Percentiles rank a stretch among this genome's conserved stretches.
These are phyloP conservation scores for Aporrectodea caliginosa DNA, from an alignment of 1,140 invertebrate genomes.

Conservation along the genomic window DNA sequence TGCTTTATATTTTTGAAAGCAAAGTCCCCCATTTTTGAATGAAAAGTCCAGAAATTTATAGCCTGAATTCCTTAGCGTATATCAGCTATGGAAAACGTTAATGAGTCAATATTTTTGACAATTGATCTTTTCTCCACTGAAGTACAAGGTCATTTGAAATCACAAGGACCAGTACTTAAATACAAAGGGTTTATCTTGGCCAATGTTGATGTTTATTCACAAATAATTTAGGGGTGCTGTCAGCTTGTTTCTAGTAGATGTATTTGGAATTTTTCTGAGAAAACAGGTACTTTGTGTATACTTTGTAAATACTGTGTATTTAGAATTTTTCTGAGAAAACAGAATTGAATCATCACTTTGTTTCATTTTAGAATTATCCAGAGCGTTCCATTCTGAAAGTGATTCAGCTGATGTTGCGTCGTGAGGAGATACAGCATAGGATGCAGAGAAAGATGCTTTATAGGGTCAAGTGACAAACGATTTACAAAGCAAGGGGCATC, in stretches of 20 bases:
- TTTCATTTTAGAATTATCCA: slow-evolving; percentile 71
- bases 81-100: no score
- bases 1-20: no score
- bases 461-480: slow-evolving; percentile 66
- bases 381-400: slow-evolving; percentile 84
- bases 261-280: neutral
- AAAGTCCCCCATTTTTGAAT: no score
- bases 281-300: neutral
- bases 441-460: slow-evolving; percentile 96
- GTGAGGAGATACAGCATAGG: slow-evolving; percentile 91
- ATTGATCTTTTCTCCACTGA: no score
- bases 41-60: no score
- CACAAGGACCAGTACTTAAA: no score
- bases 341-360: neutral
- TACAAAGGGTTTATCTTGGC: neutral
- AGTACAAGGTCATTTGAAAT: no score
- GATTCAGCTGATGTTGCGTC: slow-evolving; percentile 84
- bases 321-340: no score
- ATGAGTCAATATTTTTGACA: no score
- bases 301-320: neutral
- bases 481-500: no score
- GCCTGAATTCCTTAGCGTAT: no score
- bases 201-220: neutral
- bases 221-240: neutral
- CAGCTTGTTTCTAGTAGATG: neutral